Conservation (phyloP, 2,888 invertebrate genomes). For the Lepidocyrtinus sp. region DNA sequence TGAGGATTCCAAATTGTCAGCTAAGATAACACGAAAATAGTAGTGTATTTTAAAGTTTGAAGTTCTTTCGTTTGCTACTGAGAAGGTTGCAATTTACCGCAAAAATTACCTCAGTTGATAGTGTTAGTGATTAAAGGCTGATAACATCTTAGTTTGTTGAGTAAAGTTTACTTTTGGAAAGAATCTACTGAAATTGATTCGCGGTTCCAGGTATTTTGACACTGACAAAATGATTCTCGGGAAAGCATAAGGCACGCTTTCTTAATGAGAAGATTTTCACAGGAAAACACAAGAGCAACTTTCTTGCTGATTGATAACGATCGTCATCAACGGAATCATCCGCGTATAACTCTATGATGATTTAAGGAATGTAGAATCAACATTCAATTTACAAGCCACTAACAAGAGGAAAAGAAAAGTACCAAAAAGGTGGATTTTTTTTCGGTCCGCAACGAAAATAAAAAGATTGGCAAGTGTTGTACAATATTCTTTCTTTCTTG, state of each 20-base stretch:
- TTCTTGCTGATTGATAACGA: neutral
- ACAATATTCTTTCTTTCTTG: neutral
- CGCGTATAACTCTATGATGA: constrained; percentile 10
- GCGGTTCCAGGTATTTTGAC: no score
- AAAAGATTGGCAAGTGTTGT: neutral
- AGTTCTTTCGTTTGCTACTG: neutral
- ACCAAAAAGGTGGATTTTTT: neutral
- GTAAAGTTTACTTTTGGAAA: no score
- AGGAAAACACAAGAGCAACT: neutral
- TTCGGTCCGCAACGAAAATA: neutral
- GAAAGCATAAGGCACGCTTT: no score
- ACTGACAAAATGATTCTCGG: no score
- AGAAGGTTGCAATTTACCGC: neutral
- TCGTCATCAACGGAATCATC: neutral
- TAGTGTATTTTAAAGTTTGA: no score
- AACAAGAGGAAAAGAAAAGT: constrained; percentile 29
- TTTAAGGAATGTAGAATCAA: constrained; percentile 20
- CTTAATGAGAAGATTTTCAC: neutral
- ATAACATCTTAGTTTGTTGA: neutral
- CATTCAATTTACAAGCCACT: constrained; percentile 42
- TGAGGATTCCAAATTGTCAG: neutral
- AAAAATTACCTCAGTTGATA: neutral
- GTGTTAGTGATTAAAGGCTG: neutral
- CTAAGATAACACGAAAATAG: neutral
- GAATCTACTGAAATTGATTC: no score